phyloP scores from a whole-genome alignment of 1,140 invertebrate genomes.

The Sarcophaga peregrina region DNA sequence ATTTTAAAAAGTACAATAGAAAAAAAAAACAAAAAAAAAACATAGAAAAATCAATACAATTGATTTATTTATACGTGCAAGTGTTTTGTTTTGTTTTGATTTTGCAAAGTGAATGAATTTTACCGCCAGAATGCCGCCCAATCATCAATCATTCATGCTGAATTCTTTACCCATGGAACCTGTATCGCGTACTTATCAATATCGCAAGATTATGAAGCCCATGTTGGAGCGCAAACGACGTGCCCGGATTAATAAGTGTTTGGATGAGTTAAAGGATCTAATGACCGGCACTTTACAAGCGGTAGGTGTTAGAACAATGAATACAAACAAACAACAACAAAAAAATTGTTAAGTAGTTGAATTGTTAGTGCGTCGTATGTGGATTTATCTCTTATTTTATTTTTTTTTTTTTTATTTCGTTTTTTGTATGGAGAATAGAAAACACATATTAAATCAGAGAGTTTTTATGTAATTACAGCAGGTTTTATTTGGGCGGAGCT shows the following conservation, averaged over 20 bases:
- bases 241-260: slow-evolving; percentile 85
- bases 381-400: too few relatives aligned
- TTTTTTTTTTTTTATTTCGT: too few relatives aligned
- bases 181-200: slow-evolving; percentile 70
- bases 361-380: too few relatives aligned
- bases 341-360: too few relatives aligned
- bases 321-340: too few relatives aligned
- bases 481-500: too few relatives aligned
- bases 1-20: neutral
- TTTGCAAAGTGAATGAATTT: slow-evolving; percentile 44
- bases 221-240: slow-evolving; percentile 84
- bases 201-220: slow-evolving; percentile 76
- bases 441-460: too few relatives aligned
- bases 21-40: slow-evolving; percentile 9
- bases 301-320: slow-evolving; percentile 61
- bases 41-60: neutral
- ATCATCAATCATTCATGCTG: slow-evolving; percentile 47
- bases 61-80: neutral
- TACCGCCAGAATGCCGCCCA: slow-evolving; percentile 50
- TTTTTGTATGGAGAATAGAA: too few relatives aligned
- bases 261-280: slow-evolving; percentile 85
- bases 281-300: slow-evolving; percentile 77
- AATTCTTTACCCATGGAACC: slow-evolving; percentile 43
- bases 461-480: too few relatives aligned
- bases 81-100: slow-evolving; percentile 13